phyloP scores from a whole-genome alignment of 2,888 invertebrate species.

The Scaeva pyrastri region DNA sequence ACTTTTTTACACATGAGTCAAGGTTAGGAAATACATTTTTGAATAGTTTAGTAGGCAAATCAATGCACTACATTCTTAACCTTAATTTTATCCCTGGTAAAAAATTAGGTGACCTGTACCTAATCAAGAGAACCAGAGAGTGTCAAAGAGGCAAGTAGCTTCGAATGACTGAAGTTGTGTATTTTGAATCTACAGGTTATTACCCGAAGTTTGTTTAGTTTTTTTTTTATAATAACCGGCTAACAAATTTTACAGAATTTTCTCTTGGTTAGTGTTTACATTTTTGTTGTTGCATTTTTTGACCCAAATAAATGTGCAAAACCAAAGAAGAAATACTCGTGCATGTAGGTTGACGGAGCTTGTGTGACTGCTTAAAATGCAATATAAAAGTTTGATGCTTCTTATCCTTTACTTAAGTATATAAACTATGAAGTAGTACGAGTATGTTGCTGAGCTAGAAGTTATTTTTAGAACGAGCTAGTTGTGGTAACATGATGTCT shows the following conservation, averaged over 20 bases:
- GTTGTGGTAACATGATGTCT: constrained; percentile 1
- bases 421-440: no score
- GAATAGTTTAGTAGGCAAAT: no score
- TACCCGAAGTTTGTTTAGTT: constrained; percentile 20
- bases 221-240: constrained; percentile 30
- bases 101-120: not conserved
- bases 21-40: no score
- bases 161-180: not conserved
- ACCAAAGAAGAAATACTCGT: not conserved
- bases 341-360: not conserved
- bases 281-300: constrained; percentile 12
- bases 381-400: not conserved
- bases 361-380: not conserved
- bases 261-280: not conserved
- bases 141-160: not conserved
- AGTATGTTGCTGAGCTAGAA: not conserved
- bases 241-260: constrained; percentile 48
- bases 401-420: not conserved
- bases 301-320: constrained; percentile 49
- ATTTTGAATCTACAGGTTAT: constrained; percentile 10
- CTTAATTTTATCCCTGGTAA: no score
- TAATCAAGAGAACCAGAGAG: not conserved
- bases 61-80: no score
- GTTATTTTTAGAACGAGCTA: constrained; percentile 1
- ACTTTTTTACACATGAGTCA: no score